Conservation (phyloP, 2,888 invertebrate genomes). For the Sminthurides aquaticus region DNA sequence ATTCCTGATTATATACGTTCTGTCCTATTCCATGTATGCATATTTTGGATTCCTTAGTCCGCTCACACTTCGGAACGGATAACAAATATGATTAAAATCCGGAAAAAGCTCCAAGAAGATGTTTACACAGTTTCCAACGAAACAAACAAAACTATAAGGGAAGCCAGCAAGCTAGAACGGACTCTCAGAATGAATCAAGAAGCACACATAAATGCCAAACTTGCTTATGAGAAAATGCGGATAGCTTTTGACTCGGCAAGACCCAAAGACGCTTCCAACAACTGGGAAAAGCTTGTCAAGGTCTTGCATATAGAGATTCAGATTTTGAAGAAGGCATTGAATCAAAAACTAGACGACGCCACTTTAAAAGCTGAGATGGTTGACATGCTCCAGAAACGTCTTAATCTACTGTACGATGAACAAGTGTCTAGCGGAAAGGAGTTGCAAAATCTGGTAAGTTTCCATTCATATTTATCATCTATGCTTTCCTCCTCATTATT, state of each 20-base stretch:
- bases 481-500: background rate
- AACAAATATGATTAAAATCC: constrained; percentile 21
- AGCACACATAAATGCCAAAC: constrained; percentile 31
- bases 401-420: constrained; percentile 36
- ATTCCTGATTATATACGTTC: too few relatives aligned
- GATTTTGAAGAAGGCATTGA: constrained; percentile 32
- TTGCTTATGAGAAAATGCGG: constrained; percentile 40
- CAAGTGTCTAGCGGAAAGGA: constrained; percentile 38
- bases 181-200: constrained; percentile 30
- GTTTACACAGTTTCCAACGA: constrained; percentile 32
- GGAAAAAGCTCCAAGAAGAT: constrained; percentile 32
- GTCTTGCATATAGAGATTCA: constrained; percentile 35
- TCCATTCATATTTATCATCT: background rate
- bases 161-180: constrained; percentile 30
- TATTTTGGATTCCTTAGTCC: too few relatives aligned
- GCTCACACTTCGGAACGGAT: constrained; percentile 27
- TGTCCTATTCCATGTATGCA: too few relatives aligned
- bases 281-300: constrained; percentile 37
- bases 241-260: constrained; percentile 34
- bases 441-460: constrained; percentile 33
- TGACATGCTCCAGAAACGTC: constrained; percentile 28
- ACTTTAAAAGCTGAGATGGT: constrained; percentile 31
- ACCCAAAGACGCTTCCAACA: constrained; percentile 32
- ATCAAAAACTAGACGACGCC: constrained; percentile 34
- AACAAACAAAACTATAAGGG: constrained; percentile 32